Base-by-base conservation (phyloP, 2,797 vertebrate genomes). In the Chiloscyllium punctatum region DNA sequence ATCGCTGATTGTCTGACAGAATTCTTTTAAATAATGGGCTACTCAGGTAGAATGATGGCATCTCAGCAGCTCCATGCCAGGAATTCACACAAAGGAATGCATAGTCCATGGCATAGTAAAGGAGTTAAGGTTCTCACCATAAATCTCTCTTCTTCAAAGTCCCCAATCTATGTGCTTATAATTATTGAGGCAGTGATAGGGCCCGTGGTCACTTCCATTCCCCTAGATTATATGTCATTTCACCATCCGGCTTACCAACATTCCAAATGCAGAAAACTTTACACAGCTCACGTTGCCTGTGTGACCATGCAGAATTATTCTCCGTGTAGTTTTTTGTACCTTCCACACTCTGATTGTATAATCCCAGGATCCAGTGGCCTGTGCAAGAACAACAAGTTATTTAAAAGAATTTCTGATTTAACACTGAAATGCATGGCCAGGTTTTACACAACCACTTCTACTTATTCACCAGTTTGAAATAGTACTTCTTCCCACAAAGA, bases 281-380 rank as follows among this genome's bases (percentile, higher is more conserved):
- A 97, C 90, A 9, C 94, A 77, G 96, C 87, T 97, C 91, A 96
- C 4, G 0, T 97, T 97, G 90, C 97, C 96, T 0, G 53, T 95
- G 88, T 97, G 97, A 42, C 96, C 96, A n/a, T 96, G 74, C 88
- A 97, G 95, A 15, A 86, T 95, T 69, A 37, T 92, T 21, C 87
- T 69, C 9, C 72, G 94, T 15, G 69, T 94, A 8, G 82, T 66
- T 0, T 9, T 92, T 11, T 74, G 23, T 2, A 97, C 95, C 95
- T 96, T 96, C 97, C 97, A 97, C 53, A 97, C 95, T 88, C 77
- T 96, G 15, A 97, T 96, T 16, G 96, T 97, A 2, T 96, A 96
- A 96, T 97, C 97, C 97, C 97, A 97, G 92, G 97, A 97, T 9
- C 97, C 97, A 0, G 97, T 97, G 95, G 97, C 97, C 97, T 97